A percentile compares a stretch with the other conserved stretches of the same genome.
These are phyloP conservation scores for Liodrosophila aerea DNA, from an alignment of 2,888 invertebrate species.

Conservation along the genomic window DNA sequence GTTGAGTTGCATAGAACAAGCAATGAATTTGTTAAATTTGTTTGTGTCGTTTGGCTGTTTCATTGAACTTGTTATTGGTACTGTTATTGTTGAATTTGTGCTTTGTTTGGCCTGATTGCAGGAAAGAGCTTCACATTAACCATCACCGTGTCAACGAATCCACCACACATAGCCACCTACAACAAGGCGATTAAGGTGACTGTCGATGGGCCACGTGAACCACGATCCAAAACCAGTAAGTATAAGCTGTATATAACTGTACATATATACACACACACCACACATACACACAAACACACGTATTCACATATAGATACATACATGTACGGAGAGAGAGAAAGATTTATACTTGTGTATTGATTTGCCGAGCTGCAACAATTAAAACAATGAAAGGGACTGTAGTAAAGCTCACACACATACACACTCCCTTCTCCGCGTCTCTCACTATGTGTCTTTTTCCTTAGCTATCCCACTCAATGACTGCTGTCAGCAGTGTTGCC, in stretches of 20 bases:
- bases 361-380: constrained; percentile 23
- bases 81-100: constrained; percentile 19
- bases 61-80: too few species aligned
- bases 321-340: constrained; percentile 2
- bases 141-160: constrained; percentile 96
- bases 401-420: constrained; percentile 18
- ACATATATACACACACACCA: constrained; percentile 14
- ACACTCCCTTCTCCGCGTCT: neutral
- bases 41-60: constrained; percentile 1
- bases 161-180: constrained; percentile 98
- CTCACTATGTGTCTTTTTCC: neutral
- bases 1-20: constrained; percentile 10
- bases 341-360: too few species aligned
- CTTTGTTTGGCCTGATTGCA: constrained; percentile 83
- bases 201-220: constrained; percentile 98
- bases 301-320: constrained; percentile 14
- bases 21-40: constrained; percentile 47
- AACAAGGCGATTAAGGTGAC: constrained; percentile 99
- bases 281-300: constrained; percentile 13
- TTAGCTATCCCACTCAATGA: neutral
- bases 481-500: too few species aligned
- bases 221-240: constrained; percentile 96
- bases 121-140: constrained; percentile 99
- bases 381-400: constrained; percentile 22
- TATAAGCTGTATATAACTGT: constrained; percentile 49